Conservation (phyloP, 1,140 invertebrate genomes). For the Chironomus striatipennis region DNA sequence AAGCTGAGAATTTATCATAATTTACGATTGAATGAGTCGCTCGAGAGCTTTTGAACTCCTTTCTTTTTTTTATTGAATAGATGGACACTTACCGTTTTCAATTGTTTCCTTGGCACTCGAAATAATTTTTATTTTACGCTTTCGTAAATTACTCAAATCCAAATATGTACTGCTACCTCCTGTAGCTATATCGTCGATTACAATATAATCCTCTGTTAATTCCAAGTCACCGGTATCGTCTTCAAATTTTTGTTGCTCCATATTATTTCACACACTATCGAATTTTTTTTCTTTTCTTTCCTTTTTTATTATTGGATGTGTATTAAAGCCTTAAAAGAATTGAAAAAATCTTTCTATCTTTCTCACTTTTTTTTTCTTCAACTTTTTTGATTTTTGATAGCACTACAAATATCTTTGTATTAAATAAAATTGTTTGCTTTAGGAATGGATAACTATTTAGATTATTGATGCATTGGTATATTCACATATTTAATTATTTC, state of each 20-base stretch:
- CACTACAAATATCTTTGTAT: background rate
- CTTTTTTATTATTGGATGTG: background rate
- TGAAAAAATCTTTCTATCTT: background rate
- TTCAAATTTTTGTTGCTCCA: conserved; percentile 19
- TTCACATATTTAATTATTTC: background rate
- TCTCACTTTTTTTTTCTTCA: background rate
- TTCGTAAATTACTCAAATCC: conserved; percentile 37
- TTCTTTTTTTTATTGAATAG: background rate
- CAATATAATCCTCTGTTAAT: background rate
- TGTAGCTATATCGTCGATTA: conserved; percentile 29
- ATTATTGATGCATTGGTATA: too few species aligned
- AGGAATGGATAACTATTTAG: background rate
- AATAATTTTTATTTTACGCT: conserved; percentile 41
- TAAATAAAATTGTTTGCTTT: background rate
- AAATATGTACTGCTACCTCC: conserved; percentile 38
- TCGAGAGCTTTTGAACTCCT: background rate
- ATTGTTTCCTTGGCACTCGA: conserved; percentile 41
- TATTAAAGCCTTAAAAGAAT: background rate
- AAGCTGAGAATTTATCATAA: background rate
- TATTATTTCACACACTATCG: background rate
- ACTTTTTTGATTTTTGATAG: background rate
- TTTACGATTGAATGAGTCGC: background rate
- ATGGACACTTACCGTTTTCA: conserved; percentile 36
- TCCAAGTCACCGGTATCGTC: conserved; percentile 16
- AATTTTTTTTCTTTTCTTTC: background rate